Evolutionary conservation across 2,888 invertebrate genomes (phyloP), one percentile per base, ranked within the genome.

Genomic region (Pollenia labialis): DNA sequence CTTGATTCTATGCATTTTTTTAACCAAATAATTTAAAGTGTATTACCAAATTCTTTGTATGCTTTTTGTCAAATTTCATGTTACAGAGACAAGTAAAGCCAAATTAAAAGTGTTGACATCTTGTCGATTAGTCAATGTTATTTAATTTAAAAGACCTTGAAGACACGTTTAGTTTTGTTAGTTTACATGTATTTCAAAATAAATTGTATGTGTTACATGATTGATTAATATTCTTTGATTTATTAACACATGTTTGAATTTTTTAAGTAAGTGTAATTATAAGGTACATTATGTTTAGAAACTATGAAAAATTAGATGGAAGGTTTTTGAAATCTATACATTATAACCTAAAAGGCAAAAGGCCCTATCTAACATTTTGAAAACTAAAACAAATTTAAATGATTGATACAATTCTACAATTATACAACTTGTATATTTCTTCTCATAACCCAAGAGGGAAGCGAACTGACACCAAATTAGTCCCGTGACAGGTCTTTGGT

Each of bases 1-100:
- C 2, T 58, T 48, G 7, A 79, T 83, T 83, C 71, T 77, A 44
- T 68, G 16, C 60, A 72, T 66, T 77, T 77, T 71, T 56, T 23
- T 64, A 82, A 14, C 0, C 69, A 69, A 54, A 71, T 48, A 18
- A 60, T 42, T 52, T 44, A n/a, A 52, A 42, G 18, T 58, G 16
- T 18, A 52, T 71, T 71, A 52, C 44, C 46, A 66, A 50, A 52
- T 44, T 48, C 32, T n/a, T 18, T 58, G 9, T 56, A 10, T 42
- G 18, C n/a, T 42, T 42, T 58, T 58, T 71, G 40, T 16, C 44
- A 44, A 72, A 79, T 60, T 64, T 54, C 4, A 42, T 16, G 18
- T 48, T 32, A 2, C 32, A 68, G n/a, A 32, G 18, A 68, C 16
- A 48, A 46, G 4, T 48, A 12, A n/a, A 16, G 52, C 1, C 16